Evolutionary conservation across 92 coral and sea anemone genomes (phyloP).

Genomic region (Paramuricea clavata): DNA sequence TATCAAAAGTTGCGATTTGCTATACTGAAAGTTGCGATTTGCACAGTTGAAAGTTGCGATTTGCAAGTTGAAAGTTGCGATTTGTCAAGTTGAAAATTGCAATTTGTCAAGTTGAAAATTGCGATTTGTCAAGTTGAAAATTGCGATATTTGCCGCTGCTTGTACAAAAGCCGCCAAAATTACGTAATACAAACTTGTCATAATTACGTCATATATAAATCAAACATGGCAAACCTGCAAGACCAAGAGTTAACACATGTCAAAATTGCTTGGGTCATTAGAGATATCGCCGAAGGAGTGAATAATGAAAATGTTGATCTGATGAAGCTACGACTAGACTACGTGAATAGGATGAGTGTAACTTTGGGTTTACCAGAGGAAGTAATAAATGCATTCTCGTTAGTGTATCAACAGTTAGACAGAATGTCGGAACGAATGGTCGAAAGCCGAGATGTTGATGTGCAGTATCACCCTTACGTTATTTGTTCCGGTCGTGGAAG

Average conservation of each 20-base stretch:
- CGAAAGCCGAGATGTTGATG: constrained; percentile 1
- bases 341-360: constrained; percentile 1
- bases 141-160: no score
- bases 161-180: no score
- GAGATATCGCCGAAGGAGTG: constrained; percentile 11
- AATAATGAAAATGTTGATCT: constrained; percentile 9
- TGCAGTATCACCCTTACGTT: background rate
- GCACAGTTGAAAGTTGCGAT: no score
- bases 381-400: background rate
- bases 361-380: constrained; percentile 6
- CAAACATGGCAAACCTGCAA: background rate
- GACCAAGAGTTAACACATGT: no score
- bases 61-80: no score
- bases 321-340: constrained; percentile 8
- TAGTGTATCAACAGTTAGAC: constrained; percentile 2
- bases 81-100: no score
- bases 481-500: background rate
- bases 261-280: background rate
- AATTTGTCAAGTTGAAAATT: no score
- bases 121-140: no score
- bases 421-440: background rate
- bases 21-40: no score
- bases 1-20: no score
- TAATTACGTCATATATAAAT: background rate
- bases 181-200: no score